Base-by-base conservation (phyloP, 2,888 invertebrate genomes). In the Pelosia muscerda region DNA sequence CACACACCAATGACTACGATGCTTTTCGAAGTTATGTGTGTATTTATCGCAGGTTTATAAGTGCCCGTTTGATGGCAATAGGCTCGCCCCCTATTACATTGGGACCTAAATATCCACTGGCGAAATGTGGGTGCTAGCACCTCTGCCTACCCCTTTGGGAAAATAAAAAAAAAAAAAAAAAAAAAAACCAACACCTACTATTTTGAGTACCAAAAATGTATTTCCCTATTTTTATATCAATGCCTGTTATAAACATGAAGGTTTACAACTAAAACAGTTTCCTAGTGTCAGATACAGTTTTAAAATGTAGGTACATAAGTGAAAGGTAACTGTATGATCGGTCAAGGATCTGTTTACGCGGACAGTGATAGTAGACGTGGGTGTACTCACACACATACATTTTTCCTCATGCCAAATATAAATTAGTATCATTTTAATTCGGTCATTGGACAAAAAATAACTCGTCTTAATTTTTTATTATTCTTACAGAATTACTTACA, bases 291-390 rank as follows among this genome's bases (percentile, higher is more conserved):
- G 19, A n/a, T 59, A 63, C 66, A 69, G 66, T 73, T 72, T 65
- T 60, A 66, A 69, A 68, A 80, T 79, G 28, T 63, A 66, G 70
- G 64, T 79, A 56, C 60, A 81, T 79, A 86, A 89, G 91, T 92
- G 91, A 91, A 91, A 92, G 91, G 92, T 84, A 80, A 73, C 73
- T 66, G 80, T 78, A 73, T 77, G 67, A 74, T 81, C 84, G 93
- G 93, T 92, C 93, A 93, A 93, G 93, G 93, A 87, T 88, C 84
- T 83, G 92, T 76, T 77, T 87, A 49, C 19, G n/a, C 49, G n/a
- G n/a, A 49, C 42, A 19, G 49, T n/a, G n/a, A n/a, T 49, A 49
- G 73, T 79, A 75, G 82, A 84, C 84, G 86, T 84, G 86, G 84
- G 86, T 79, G 77, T 78, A 76, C 62, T 61, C 68, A 76, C 1